Evolutionary conservation across 1,140 invertebrate species (phyloP).

Genomic region (Colletes latitarsis): DNA sequence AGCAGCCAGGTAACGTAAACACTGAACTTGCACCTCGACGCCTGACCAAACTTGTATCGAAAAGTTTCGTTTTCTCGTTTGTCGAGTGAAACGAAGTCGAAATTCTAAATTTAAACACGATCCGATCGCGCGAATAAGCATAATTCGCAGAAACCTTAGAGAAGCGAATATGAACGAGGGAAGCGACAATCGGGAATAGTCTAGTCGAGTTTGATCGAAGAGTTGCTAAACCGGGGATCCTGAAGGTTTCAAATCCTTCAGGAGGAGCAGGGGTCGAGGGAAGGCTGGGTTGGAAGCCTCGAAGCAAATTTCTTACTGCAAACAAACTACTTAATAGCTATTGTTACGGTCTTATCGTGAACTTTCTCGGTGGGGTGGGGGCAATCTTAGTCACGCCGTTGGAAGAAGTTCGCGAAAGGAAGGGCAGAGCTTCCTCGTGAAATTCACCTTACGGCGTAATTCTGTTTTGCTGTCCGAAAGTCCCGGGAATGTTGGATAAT

Average conservation of each 20-base stretch:
- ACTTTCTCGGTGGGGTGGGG: constrained; percentile 26
- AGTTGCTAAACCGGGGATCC: neutral
- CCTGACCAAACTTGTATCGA: neutral
- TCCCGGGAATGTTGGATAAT: constrained; percentile 37
- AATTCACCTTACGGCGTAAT: constrained; percentile 43
- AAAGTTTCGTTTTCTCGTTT: neutral
- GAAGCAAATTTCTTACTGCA: constrained; percentile 71
- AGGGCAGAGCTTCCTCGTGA: neutral
- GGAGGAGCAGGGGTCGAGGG: constrained; percentile 7
- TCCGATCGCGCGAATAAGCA: neutral
- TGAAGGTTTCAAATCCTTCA: constrained; percentile 22
- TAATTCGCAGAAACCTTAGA: neutral
- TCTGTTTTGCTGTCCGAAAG: constrained; percentile 34
- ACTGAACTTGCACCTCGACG: neutral
- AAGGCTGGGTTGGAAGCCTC: constrained; percentile 31
- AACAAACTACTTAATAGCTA: constrained; percentile 76
- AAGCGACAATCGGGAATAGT: neutral
- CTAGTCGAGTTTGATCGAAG: neutral
- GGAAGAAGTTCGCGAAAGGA: constrained; percentile 24
- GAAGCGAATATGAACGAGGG: neutral
- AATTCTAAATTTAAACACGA: neutral
- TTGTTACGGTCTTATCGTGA: constrained; percentile 62
- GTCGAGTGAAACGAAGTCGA: no score
- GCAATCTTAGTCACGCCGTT: constrained; percentile 13
- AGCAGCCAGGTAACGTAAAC: neutral